Base-by-base conservation (phyloP, 2,888 invertebrate genomes). In the Drosophila austrosaltans region DNA sequence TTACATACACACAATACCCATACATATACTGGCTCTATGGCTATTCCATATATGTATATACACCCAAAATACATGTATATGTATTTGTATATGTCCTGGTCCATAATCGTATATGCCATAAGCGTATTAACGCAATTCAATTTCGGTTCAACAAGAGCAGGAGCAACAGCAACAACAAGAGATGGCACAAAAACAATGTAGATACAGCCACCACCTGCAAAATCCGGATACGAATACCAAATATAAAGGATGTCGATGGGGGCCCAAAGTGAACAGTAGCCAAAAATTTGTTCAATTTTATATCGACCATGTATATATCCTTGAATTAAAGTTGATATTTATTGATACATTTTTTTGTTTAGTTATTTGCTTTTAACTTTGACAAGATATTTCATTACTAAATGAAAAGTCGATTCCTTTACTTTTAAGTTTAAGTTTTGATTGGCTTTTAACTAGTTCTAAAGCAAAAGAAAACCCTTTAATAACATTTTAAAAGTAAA, bases 121-220 rank as follows among this genome's bases (percentile, higher is more conserved):
- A 88, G 81, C 83, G 88, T 83, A 88, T 88, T 86, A 88, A 79
- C 81, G 84, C 78, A 81, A 88, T 85, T 86, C 88, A 86, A 85
- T 88, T 85, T 87, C 60, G 60, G 59, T 28, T 30, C 80, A 61
- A 65, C 71, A 68, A 61, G 60, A 61, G 57, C 62, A 70, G 54
- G 44, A 71, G 63, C 72, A 66, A 66, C 66, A 62, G 62, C 60
- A 53, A 66, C 68, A 63, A 8, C 66, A 36, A 63, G 44, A 64
- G 36, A 28, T 61, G 57, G 54, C 54, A 69, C 54, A 69, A 57
- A 61, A 82, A 79, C 85, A 87, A 82, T 77, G 83, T 81, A 48
- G 71, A 62, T 78, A 22, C 48, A 70, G 73, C 69, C 68, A 79
- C 69, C 86, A 82, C 61, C 83, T 85, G 83, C 69, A 59, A 71